Conservation (phyloP, 1,140 invertebrate genomes). For the Maconellicoccus hirsutus region DNA sequence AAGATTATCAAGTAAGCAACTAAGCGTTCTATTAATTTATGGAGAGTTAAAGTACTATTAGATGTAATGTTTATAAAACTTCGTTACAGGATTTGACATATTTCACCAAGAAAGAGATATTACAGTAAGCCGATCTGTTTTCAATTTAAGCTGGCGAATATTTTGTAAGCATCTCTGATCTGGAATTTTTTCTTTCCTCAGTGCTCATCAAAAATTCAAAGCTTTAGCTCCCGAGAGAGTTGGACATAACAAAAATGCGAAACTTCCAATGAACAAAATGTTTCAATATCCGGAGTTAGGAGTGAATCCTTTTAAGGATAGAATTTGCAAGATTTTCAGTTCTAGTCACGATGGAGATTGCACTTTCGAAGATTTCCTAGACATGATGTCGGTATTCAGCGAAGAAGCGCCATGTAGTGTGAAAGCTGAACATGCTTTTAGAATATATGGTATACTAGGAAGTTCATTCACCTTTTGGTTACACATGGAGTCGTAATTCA, state of each 20-base stretch:
- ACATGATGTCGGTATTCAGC: constrained; percentile 94
- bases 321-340: constrained; percentile 86
- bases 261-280: constrained; percentile 68
- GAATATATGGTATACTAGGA: constrained; percentile 66
- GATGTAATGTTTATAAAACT: no score
- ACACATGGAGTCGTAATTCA: no score
- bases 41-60: no score
- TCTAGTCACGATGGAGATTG: constrained; percentile 83
- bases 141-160: constrained; percentile 24
- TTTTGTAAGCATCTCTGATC: no score
- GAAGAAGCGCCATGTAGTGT: constrained; percentile 76
- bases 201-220: constrained; percentile 79
- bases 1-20: constrained; percentile 66
- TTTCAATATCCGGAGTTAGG: constrained; percentile 62
- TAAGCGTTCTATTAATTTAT: background rate
- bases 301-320: constrained; percentile 77
- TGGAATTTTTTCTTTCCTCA: no score
- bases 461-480: background rate
- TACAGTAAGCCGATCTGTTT: constrained; percentile 53
- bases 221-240: constrained; percentile 70
- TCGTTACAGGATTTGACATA: constrained; percentile 69
- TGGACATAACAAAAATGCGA: constrained; percentile 71
- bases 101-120: constrained; percentile 79
- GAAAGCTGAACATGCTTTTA: constrained; percentile 89
- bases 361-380: constrained; percentile 90